Evolutionary conservation across 2,888 invertebrate species (phyloP).

Genomic region (Epicampocera succincta): DNA sequence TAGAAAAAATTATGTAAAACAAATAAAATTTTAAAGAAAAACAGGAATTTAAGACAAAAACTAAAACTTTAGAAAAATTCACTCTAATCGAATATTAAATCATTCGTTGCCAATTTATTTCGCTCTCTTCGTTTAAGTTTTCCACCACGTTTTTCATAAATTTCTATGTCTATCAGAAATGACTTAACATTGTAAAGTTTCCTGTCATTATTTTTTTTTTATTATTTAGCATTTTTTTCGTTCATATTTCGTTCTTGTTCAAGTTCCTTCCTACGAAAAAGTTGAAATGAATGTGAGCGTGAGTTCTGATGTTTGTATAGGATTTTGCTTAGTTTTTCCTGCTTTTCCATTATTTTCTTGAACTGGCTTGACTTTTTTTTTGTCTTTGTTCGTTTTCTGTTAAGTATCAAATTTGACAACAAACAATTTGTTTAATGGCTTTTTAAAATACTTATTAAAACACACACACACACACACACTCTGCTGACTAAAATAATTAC

Average conservation of each 20-base stretch:
- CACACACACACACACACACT: neutral
- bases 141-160: neutral
- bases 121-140: too few species aligned
- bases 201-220: slow-evolving; percentile 56
- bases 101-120: too few species aligned
- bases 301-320: neutral
- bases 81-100: too few species aligned
- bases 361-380: slow-evolving; percentile 4
- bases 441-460: slow-evolving; percentile 55
- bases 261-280: slow-evolving; percentile 22
- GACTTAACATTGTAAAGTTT: slow-evolving; percentile 52
- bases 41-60: too few species aligned
- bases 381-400: neutral
- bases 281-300: neutral
- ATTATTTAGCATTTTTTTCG: neutral
- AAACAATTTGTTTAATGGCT: slow-evolving; percentile 67
- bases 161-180: slow-evolving; percentile 13
- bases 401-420: slow-evolving; percentile 63
- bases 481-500: slow-evolving; percentile 11
- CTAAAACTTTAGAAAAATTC: too few species aligned
- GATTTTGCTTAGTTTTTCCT: slow-evolving; percentile 37
- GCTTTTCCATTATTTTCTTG: neutral
- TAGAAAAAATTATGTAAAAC: too few species aligned
- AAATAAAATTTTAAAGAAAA: too few species aligned
- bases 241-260: neutral